A percentile compares a stretch with the other conserved stretches of the same genome.
Evolutionary conservation across 2,888 invertebrate genomes (phyloP).

Genomic region (Netelia virgata): DNA sequence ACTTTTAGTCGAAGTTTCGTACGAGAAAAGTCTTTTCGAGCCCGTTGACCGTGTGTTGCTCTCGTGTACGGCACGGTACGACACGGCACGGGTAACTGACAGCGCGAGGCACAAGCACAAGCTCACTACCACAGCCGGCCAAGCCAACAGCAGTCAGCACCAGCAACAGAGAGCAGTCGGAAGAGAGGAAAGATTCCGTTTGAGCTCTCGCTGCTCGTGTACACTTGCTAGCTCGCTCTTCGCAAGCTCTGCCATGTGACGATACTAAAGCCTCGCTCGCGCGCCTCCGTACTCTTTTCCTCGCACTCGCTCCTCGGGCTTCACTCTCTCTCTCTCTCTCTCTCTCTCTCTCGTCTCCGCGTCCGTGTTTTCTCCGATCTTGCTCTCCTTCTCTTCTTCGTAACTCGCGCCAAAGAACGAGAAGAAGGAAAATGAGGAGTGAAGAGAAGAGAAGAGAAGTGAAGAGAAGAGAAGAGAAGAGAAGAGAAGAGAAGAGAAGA

Average conservation of each 20-base stretch:
- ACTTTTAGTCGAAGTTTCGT: not conserved
- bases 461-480: conserved; percentile 20
- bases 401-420: conserved; percentile 54
- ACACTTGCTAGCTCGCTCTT: conserved; percentile 44
- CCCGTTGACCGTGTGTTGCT: conserved; percentile 50
- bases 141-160: conserved; percentile 34
- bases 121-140: conserved; percentile 72
- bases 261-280: conserved; percentile 25
- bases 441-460: conserved; percentile 9
- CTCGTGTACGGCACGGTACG: conserved; percentile 71
- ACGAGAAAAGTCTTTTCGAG: conserved; percentile 32
- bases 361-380: conserved; percentile 32
- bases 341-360: conserved; percentile 45
- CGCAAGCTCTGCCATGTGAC: conserved; percentile 68
- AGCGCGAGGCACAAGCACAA: conserved; percentile 77
- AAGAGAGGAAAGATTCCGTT: conserved; percentile 68
- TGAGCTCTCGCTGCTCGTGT: conserved; percentile 44
- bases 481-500: conserved; percentile 16
- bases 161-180: conserved; percentile 58
- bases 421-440: conserved; percentile 7
- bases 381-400: conserved; percentile 57
- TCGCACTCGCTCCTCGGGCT: conserved; percentile 50
- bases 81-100: conserved; percentile 81
- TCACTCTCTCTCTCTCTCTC: no score
- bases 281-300: conserved; percentile 39